phyloP scores from a whole-genome alignment of 2,113 vertebrate genomes.

The Zapornia atra region DNA sequence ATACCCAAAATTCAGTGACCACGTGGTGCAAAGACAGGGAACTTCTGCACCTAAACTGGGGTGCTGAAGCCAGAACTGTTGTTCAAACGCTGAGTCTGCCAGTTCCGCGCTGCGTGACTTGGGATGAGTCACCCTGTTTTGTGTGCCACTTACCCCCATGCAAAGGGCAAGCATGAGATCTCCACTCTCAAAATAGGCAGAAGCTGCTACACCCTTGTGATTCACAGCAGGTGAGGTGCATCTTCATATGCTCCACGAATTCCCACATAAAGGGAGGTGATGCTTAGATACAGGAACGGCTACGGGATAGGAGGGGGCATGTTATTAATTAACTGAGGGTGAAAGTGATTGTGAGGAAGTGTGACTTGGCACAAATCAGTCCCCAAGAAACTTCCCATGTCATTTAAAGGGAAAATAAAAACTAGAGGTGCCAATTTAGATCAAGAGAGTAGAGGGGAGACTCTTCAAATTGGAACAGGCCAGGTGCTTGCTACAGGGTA shows the following conservation, averaged over 20 bases:
- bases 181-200: background rate
- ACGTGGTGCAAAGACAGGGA: background rate
- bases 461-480: background rate
- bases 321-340: background rate
- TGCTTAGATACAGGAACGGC: background rate
- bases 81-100: background rate
- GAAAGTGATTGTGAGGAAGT: background rate
- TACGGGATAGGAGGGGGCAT: background rate
- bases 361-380: background rate
- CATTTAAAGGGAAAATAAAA: background rate
- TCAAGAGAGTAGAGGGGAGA: background rate
- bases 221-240: background rate
- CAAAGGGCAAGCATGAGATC: background rate
- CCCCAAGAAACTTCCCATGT: background rate
- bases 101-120: background rate
- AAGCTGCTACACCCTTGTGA: background rate
- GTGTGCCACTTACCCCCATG: background rate
- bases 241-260: background rate
- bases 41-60: background rate
- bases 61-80: background rate
- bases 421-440: background rate
- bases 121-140: constrained; percentile 18
- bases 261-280: background rate
- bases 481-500: constrained; percentile 4
- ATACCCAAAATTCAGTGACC: background rate